Evolutionary conservation across 2,888 invertebrate genomes (phyloP), one percentile per base, ranked within the genome.

Genomic region (Aleiodes alternator): DNA sequence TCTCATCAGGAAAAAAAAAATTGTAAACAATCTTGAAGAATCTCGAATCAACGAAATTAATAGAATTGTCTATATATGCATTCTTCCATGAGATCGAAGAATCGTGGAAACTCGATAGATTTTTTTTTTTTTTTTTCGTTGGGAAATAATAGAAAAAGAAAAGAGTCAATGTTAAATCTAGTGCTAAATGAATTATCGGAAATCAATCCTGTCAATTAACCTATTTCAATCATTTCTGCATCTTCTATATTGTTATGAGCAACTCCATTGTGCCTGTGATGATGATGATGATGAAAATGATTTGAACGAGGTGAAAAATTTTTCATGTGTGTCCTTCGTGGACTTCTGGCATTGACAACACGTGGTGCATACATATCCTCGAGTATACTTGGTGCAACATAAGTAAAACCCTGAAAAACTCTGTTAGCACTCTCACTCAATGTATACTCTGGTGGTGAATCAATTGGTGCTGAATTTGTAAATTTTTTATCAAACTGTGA

Each of bases 361-460:
- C 93, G 92, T 82, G 95, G 95, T 79, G 91, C 90, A 90, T 95
- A 95, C 91, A 96, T 94, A 86, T 97, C 96, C 89, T 96, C 96
- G 89, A 99, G 91, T 80, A 98, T 96, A 14, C 98, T 98, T 66
- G 99, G 99, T 23, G 98, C 98, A 81, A 99, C 97, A 90, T 99
- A 99, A 12, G 99, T 98, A 91, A 99, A 99, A 82, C 99, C 99
- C 97, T 99, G 95, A 90, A 98, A 98, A 90, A 98, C 96, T 91
- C 97, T 93, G 91, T 98, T 98, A 89, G 96, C 97, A 92, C 98
- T 98, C 92, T 97, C 97, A 90, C 98, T 97, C 82, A 99, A 93
- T 75, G 95, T 95, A 72, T 96, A 95, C 87, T 97, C 97, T 85
- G 96, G 98, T 12, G 99, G 99, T 34, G 98, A 98, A 91, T 99